These are phyloP conservation scores for Pteria penguin DNA, from an alignment of 2,888 invertebrate species.

Conservation along the genomic window DNA sequence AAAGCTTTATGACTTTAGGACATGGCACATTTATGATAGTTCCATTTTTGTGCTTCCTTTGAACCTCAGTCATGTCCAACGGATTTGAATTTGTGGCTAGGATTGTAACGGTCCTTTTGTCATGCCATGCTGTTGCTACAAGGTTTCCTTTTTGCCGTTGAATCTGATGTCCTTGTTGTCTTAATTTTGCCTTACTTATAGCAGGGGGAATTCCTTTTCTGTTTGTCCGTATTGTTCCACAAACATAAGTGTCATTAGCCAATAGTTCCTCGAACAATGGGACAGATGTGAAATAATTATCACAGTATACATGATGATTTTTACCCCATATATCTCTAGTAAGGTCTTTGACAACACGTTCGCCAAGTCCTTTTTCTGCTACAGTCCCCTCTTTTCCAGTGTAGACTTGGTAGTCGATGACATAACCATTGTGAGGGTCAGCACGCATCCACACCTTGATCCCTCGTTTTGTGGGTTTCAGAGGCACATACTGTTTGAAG, in stretches of 20 bases:
- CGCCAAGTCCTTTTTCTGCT: neutral
- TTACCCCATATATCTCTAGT: neutral
- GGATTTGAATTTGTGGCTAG: conserved; percentile 13
- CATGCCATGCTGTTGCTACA: conserved; percentile 5
- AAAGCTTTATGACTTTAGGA: conserved; percentile 11
- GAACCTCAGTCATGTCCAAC: neutral
- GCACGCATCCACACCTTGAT: conserved; percentile 46
- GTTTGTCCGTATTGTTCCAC: conserved; percentile 22
- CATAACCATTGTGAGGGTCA: conserved; percentile 44
- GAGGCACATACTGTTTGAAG: too few relatives aligned
- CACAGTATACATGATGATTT: conserved; percentile 24
- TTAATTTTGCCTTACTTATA: conserved; percentile 4
- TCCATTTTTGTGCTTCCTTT: conserved; percentile 22
- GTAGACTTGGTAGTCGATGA: conserved; percentile 40
- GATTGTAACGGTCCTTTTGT: conserved; percentile 12
- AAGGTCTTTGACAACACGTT: conserved; percentile 5
- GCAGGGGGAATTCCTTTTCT: conserved; percentile 10
- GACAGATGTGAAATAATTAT: conserved; percentile 1
- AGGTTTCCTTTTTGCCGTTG: conserved; percentile 12
- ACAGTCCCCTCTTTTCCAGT: conserved; percentile 15
- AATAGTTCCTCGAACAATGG: neutral
- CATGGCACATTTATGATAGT: conserved; percentile 12
- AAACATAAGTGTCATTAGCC: conserved; percentile 13
- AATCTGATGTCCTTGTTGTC: conserved; percentile 7
- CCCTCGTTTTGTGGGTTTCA: conserved; percentile 43